phyloP scores from a whole-genome alignment of 2,797 vertebrate species.

The Sebastes paucispinis region DNA sequence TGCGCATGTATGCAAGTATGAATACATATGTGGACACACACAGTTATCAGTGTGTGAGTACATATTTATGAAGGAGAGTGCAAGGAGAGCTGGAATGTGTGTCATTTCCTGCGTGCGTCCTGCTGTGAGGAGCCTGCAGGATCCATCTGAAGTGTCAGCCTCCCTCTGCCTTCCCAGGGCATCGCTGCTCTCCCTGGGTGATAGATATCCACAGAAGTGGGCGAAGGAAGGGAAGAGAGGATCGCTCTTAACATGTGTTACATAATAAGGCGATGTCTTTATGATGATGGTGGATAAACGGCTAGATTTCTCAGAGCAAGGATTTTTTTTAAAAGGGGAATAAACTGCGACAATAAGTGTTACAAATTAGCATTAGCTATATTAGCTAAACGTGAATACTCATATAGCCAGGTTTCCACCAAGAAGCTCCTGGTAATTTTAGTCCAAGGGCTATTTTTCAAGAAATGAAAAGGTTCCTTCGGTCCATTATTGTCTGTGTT shows the following conservation, averaged over 20 bases:
- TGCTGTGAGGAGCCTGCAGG: constrained; percentile 51
- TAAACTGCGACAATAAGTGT: not conserved
- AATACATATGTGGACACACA: constrained; percentile 6
- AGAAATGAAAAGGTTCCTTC: too few species aligned
- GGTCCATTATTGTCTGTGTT: too few species aligned
- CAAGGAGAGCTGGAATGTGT: constrained; percentile 60
- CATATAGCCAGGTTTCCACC: not conserved
- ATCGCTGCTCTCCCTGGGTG: constrained; percentile 44
- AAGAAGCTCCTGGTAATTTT: too few species aligned
- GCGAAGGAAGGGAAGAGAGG: constrained; percentile 27
- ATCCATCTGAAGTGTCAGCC: constrained; percentile 62
- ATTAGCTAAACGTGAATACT: not conserved
- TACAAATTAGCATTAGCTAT: not conserved
- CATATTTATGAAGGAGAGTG: constrained; percentile 50
- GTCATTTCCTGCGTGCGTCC: constrained; percentile 49
- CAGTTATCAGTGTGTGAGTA: not conserved
- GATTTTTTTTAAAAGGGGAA: not conserved
- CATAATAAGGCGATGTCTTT: constrained; percentile 1
- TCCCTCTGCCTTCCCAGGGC: constrained; percentile 38
- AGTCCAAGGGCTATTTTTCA: too few species aligned
- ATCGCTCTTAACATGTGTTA: constrained; percentile 51
- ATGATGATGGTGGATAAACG: constrained; percentile 25
- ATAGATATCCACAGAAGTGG: constrained; percentile 32
- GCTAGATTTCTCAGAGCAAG: constrained; percentile 16
- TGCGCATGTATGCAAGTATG: not conserved